A percentile compares a stretch with the other conserved stretches of the same genome.
Evolutionary conservation across 1,140 invertebrate species (phyloP).

Genomic region (Aphidius gifuensis): DNA sequence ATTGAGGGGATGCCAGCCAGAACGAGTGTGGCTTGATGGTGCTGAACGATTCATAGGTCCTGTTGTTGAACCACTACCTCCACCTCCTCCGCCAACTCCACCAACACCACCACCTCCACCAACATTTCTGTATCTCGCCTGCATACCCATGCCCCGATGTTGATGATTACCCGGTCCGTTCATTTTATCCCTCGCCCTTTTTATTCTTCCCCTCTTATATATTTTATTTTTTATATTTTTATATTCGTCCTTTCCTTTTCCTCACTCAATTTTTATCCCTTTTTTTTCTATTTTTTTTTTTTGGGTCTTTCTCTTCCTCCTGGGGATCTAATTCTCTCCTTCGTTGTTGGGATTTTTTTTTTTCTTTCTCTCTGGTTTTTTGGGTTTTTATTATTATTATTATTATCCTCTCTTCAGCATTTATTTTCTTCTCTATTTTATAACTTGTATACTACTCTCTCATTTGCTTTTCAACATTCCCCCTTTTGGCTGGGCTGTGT

Average conservation of each 20-base stretch:
- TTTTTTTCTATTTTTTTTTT: conserved; percentile 22
- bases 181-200: conserved; percentile 33
- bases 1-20: conserved; percentile 43
- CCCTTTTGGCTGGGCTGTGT: too few relatives aligned
- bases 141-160: conserved; percentile 46
- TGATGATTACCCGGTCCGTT: conserved; percentile 48
- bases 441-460: conserved; percentile 23
- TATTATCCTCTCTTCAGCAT: conserved; percentile 14
- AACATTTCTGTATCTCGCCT: conserved; percentile 45
- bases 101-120: conserved; percentile 31
- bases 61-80: conserved; percentile 29
- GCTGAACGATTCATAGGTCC: conserved; percentile 34
- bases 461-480: too few relatives aligned
- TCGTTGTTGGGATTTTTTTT: conserved; percentile 10
- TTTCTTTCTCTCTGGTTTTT: conserved; percentile 19
- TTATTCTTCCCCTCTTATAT: conserved; percentile 18
- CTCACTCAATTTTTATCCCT: conserved; percentile 19
- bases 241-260: conserved; percentile 15
- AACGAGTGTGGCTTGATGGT: conserved; percentile 33
- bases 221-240: conserved; percentile 8
- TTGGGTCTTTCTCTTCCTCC: conserved; percentile 19
- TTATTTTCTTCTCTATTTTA: conserved; percentile 13
- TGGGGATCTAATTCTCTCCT: neutral
- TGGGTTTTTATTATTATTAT: conserved; percentile 20
- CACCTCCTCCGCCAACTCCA: conserved; percentile 35